Evolutionary conservation across 2,888 invertebrate species (phyloP), one percentile per base, ranked within the genome.

Genomic region (Phengaris arion): DNA sequence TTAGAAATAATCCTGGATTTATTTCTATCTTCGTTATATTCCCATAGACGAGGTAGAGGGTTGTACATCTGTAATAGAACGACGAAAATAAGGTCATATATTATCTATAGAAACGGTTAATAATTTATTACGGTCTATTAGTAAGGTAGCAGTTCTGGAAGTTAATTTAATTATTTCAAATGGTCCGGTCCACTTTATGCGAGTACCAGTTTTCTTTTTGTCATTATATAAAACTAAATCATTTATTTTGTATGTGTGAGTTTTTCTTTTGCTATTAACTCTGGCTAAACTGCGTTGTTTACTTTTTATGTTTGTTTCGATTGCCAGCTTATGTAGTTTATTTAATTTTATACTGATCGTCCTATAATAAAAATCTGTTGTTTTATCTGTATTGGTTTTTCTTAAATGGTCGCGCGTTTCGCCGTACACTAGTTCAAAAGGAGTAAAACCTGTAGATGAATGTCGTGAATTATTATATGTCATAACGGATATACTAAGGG

Each of bases 241-340:
- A 6, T 55, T 55, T 15, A 74, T 45, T 59, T 74, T 74, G 46
- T 64, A 74, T 9, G 46, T 51, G 46, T 74, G 74, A 12, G 59
- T 59, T 74, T 74, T 74, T 46, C 74, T 13, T 64, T 74, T 74
- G n/a, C n/a, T n/a, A n/a, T n/a, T n/a, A n/a, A 74, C 74, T n/a
- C 74, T n/a, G 12, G 64, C 64, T 46, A 74, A 59, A 9, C 64
- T 70, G 7, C 70, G 46, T 70, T 70, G 48, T 70, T 70, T 70
- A 70, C 70, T 70, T 70, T 70, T 70, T 46, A 70, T 70, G 51
- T 70, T 70, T 10, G 46, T 70, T 9, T 70, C 69, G 13, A 70
- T 52, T 10, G 70, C 52, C n/a, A 70, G 15, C 15, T 52, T 70
- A 48, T 70, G 52, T 15, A 70, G 12, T 52, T 70, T 70, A 10